Base-by-base conservation (phyloP, 2,797 vertebrate genomes). In the Ctenochaetus hawaiiensis region DNA sequence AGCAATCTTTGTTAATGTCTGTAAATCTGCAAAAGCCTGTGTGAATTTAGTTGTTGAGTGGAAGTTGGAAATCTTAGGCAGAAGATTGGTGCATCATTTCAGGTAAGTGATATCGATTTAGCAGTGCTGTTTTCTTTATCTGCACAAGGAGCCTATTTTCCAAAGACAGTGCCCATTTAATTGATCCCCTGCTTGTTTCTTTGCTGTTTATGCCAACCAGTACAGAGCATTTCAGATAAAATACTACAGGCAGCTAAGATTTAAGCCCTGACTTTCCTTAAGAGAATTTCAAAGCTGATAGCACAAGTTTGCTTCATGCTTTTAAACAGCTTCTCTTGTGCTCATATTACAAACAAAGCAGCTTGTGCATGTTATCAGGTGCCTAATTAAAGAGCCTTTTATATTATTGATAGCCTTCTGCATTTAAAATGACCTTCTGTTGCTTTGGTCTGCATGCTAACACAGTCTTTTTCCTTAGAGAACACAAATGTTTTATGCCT, bases 371-470 rank as follows among this genome's bases (percentile, higher is more conserved):
- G 34, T 47, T 71, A 71, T 78, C 41, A 80, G 53, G 75, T 9
- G 13, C 34, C 67, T 71, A 82, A 89, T 89, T 87, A 78, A 82
- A 87, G 12, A 74, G 54, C 17, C 57, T 64, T 78, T 77, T 77
- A 67, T 82, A 83, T 78, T 81, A 77, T 78, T 72, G 72, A 87
- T 73, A 68, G 67, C 34, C 18, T 71, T 30, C 13, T 82, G 51
- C 39, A 83, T 86, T 73, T 64, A 34, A 75, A 78, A 77, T 62
- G 26, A 61, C 73, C 72, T 78, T 68, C 45, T 57, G 59, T 56
- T 71, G 20, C 66, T 68, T 68, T 14, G 3, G 67, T 69, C 71
- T 68, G 69, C 64, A 75, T 86, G 73, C 67, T 30, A 57, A 58
- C 45, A 51, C 34, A 57, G 65, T 77, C 48, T 68, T 78, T 62